These are phyloP conservation scores for Slavum lentiscoides DNA, from an alignment of 2,888 invertebrate species.

Conservation along the genomic window DNA sequence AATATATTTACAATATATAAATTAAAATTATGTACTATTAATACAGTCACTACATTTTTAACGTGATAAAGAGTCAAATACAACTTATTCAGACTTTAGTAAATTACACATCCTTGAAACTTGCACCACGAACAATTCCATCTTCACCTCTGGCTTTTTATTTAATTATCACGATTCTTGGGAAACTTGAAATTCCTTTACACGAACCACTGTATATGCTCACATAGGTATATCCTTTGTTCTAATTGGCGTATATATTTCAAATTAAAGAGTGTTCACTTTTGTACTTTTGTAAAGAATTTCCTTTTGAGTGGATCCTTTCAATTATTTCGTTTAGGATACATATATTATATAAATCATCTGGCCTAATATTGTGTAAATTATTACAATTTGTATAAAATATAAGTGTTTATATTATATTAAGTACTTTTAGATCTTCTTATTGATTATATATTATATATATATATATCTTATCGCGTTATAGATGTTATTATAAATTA, in stretches of 20 bases:
- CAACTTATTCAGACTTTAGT: neutral
- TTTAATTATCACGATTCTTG: neutral
- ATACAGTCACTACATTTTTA: neutral
- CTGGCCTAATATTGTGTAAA: no score
- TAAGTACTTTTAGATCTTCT: no score
- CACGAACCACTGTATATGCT: neutral
- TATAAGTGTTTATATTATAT: no score
- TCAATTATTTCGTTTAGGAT: neutral
- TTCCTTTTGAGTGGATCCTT: neutral
- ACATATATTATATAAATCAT: no score
- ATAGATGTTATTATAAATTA: no score
- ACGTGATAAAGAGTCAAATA: neutral
- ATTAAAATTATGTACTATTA: no score
- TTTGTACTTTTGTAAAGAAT: neutral
- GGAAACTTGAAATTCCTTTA: neutral
- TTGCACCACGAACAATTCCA: neutral
- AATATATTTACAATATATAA: no score
- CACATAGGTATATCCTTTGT: neutral
- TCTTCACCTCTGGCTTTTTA: neutral
- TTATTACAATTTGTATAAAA: no score
- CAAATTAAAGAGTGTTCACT: neutral
- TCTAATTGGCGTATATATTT: slow-evolving; percentile 15
- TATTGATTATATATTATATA: no score
- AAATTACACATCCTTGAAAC: neutral
- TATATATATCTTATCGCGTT: no score